Base-by-base conservation (phyloP, 2,113 vertebrate genomes). In the Nothocercus julius region DNA sequence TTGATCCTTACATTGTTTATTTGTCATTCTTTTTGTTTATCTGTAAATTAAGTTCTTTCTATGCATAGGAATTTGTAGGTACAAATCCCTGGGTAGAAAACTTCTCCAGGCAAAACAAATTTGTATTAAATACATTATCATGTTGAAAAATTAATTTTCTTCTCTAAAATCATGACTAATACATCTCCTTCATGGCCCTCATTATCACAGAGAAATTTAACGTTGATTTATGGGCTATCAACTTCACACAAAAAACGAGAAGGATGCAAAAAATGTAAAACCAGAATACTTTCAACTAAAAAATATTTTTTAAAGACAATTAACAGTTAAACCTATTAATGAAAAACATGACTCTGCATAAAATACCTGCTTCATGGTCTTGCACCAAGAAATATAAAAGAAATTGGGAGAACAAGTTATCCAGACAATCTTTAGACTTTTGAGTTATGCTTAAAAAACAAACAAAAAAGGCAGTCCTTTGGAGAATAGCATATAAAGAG, bases 401-500 rank as follows among this genome's bases (percentile, higher is more conserved):
- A 93, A 90, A 88, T 89, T n/a, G 44, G 34, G 54, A 95, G 90
- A 89, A 42, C 21, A 45, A 73, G 9, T 1, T 47, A 73, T 91
- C 72, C 90, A 85, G 83, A 97, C 78, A 86, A 81, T 97, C 80
- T 97, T 93, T 88, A 96, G 96, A 90, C 59, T 40, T 54, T 5
- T 38, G 66, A 32, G 45, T 22, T 53, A 38, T 53, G 28, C 22
- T 32, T 32, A 47, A 68, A 68, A 72, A 53, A 36, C 47, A 53
- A 72, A 53, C 34, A 15, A 38, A 32, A 85, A 82, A 82, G 87
- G 58, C 73, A 94, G 96, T 95, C 93, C 97, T 98, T 97, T 97
- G 97, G 97, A 97, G 95, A 96, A 90, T 96, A 98, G 96, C 96
- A 95, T 97, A 94, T 88, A 97, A 96, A 90, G 56, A 93, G 84